These are phyloP conservation scores for Eupithecia vulgata DNA, from an alignment of 2,888 invertebrate genomes.

Conservation along the genomic window DNA sequence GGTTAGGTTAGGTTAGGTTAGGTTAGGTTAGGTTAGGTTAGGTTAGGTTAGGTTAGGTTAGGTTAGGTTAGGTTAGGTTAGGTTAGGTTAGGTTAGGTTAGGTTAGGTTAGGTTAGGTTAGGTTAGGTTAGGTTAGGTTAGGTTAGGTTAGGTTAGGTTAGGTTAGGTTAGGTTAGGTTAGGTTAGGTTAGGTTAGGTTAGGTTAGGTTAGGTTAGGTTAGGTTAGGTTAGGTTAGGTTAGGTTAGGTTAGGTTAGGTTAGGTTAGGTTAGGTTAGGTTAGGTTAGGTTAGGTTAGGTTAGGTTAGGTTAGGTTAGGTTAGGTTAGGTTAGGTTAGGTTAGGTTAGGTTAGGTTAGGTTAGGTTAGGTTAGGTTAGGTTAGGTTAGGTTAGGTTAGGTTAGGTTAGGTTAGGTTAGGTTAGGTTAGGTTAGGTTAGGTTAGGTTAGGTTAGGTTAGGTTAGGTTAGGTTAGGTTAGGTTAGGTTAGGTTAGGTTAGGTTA, in stretches of 20 bases:
- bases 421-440: no score
- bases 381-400: slow-evolving; percentile 38
- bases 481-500: slow-evolving; percentile 17
- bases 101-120: slow-evolving; percentile 37
- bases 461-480: background rate
- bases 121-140: slow-evolving; percentile 39
- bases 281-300: slow-evolving; percentile 27
- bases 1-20: slow-evolving; percentile 40
- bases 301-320: slow-evolving; percentile 37
- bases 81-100: slow-evolving; percentile 40
- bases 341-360: slow-evolving; percentile 40
- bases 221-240: slow-evolving; percentile 31
- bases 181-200: slow-evolving; percentile 36
- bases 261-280: slow-evolving; percentile 29
- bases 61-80: slow-evolving; percentile 38
- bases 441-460: no score
- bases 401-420: no score
- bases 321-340: slow-evolving; percentile 38
- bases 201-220: slow-evolving; percentile 29
- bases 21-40: slow-evolving; percentile 40
- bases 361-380: slow-evolving; percentile 37
- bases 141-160: slow-evolving; percentile 39
- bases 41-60: slow-evolving; percentile 38
- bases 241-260: slow-evolving; percentile 29
- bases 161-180: slow-evolving; percentile 40